Conservation (phyloP, 2,797 vertebrate species). For the Acanthurus tractus region DNA sequence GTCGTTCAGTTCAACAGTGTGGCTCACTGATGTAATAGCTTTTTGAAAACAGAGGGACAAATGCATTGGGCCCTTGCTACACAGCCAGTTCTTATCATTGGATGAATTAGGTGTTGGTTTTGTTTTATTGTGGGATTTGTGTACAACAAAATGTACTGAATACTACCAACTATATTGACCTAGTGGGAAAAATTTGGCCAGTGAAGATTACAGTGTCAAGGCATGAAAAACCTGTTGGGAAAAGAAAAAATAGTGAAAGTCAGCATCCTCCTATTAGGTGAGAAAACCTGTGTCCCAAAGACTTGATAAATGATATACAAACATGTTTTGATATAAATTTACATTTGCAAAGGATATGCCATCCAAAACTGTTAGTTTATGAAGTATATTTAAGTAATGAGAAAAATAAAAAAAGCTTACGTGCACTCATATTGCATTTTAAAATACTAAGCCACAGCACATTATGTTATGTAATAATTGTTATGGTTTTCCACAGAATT, state of each 20-base stretch:
- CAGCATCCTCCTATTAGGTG: conserved; percentile 8
- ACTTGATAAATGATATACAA: conserved; percentile 6
- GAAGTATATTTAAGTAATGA: neutral
- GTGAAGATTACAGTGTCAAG: neutral
- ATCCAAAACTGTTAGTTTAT: neutral
- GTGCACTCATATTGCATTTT: neutral
- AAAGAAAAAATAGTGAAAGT: conserved; percentile 2
- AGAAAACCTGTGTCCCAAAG: conserved; percentile 9
- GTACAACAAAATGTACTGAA: neutral
- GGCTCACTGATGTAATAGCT: conserved; percentile 1
- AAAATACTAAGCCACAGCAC: neutral
- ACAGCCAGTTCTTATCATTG: neutral
- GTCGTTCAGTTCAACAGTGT: neutral
- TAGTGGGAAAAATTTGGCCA: neutral
- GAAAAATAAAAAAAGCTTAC: neutral
- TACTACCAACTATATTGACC: neutral
- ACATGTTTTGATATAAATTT: neutral
- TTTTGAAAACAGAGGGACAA: neutral
- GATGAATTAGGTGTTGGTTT: neutral
- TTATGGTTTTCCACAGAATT: neutral
- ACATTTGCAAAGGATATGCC: neutral
- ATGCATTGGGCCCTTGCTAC: neutral
- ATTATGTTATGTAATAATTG: neutral
- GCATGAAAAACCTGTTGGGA: neutral
- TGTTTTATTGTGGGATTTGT: neutral